A percentile compares a stretch with the other conserved stretches of the same genome.
Evolutionary conservation across 2,113 vertebrate genomes (phyloP).

Genomic region (Amazona guildingii): DNA sequence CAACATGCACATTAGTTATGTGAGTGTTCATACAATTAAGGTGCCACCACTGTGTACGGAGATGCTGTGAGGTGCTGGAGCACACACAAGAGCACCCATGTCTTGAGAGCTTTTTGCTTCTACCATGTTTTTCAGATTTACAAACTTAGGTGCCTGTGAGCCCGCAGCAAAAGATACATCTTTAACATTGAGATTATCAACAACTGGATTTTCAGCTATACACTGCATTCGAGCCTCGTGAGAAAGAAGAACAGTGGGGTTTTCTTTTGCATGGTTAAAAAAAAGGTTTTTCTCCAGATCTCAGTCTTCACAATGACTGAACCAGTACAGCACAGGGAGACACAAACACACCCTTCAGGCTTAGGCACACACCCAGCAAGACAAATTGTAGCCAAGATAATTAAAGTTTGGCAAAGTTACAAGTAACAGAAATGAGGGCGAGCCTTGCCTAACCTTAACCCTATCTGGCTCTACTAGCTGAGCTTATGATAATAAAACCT

Average conservation of each 20-base stretch:
- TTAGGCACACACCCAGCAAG: neutral
- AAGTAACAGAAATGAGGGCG: constrained; percentile 20
- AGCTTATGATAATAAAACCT: neutral
- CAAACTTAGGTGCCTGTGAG: neutral
- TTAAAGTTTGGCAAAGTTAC: constrained; percentile 26
- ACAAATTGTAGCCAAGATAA: neutral
- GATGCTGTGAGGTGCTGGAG: neutral
- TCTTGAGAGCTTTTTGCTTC: neutral
- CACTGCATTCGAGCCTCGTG: neutral
- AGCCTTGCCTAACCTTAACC: constrained; percentile 27
- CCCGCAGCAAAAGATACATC: neutral
- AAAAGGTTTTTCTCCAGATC: neutral
- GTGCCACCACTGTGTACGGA: neutral
- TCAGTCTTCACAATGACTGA: neutral
- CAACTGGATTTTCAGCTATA: neutral
- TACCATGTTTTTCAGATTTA: neutral
- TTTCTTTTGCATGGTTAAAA: neutral
- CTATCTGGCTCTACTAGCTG: neutral
- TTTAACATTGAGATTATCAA: neutral
- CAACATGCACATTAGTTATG: too few relatives aligned
- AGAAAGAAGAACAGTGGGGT: neutral
- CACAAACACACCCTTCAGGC: neutral
- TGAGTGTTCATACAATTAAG: too few relatives aligned
- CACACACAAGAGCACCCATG: neutral
- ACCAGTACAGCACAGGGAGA: neutral